phyloP scores from a whole-genome alignment of 1,140 invertebrate species.

The Nasonia giraulti region DNA sequence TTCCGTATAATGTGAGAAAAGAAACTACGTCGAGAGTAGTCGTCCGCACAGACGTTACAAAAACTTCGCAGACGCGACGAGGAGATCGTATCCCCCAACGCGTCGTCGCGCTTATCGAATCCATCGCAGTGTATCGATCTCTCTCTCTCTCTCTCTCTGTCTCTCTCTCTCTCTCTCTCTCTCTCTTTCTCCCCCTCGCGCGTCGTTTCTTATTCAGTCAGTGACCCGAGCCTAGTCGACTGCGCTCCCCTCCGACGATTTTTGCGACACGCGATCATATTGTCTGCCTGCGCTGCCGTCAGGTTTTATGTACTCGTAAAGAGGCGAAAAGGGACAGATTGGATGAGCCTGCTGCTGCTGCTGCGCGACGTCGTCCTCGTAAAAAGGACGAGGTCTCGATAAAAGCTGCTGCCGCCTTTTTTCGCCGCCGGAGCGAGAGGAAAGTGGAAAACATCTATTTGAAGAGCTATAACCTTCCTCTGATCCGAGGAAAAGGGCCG shows the following conservation, averaged over 20 bases:
- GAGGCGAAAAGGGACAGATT: slow-evolving; percentile 7
- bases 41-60: background rate
- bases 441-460: slow-evolving; percentile 3
- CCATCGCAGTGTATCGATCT: background rate
- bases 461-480: background rate
- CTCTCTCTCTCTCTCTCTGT: background rate
- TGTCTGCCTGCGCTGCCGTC: background rate
- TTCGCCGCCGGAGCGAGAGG: background rate
- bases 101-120: background rate
- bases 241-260: background rate
- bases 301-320: slow-evolving; percentile 30
- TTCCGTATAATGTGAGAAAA: background rate
- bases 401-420: background rate
- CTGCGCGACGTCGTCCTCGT: background rate
- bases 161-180: too few relatives aligned
- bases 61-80: background rate
- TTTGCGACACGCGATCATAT: slow-evolving; percentile 14
- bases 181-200: too few relatives aligned
- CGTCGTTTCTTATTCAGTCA: slow-evolving; percentile 18
- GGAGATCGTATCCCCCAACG: background rate
- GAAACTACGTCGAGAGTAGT: background rate
- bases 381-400: background rate
- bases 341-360: background rate
- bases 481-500: background rate
- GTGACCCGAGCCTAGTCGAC: slow-evolving; percentile 11